These are phyloP conservation scores for Psittacus erithacus DNA, from an alignment of 2,113 vertebrate species.

Conservation along the genomic window DNA sequence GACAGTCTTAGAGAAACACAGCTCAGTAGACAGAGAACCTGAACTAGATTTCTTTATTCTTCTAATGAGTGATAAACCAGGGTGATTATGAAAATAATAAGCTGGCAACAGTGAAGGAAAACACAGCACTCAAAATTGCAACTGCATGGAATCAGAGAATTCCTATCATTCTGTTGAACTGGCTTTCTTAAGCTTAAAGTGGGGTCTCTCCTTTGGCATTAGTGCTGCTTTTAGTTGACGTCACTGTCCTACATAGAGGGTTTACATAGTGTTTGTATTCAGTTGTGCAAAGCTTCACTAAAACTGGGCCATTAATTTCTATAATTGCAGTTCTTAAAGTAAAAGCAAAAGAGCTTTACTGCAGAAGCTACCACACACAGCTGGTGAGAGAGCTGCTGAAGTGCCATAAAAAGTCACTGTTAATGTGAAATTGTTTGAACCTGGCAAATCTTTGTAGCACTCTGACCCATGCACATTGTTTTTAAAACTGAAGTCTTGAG, in stretches of 20 bases:
- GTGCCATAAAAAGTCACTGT: not conserved
- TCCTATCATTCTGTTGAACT: not conserved
- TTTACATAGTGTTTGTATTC: not conserved
- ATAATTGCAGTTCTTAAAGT: not conserved
- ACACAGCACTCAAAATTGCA: not conserved
- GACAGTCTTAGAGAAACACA: constrained; percentile 36
- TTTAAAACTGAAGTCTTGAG: not conserved
- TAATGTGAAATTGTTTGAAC: constrained; percentile 1
- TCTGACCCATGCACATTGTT: not conserved
- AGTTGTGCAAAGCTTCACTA: constrained; percentile 7
- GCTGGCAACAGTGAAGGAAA: not conserved
- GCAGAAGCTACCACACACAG: not conserved
- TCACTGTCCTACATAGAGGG: not conserved
- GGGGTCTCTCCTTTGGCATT: not conserved
- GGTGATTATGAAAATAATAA: constrained; percentile 21
- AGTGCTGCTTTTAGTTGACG: not conserved
- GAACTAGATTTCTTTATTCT: constrained; percentile 9
- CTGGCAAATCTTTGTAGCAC: not conserved
- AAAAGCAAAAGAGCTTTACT: not conserved
- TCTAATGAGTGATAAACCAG: not conserved
- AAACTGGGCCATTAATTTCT: constrained; percentile 21
- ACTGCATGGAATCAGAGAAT: not conserved
- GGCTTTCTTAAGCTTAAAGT: not conserved
- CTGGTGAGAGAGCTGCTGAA: not conserved
- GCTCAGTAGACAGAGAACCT: not conserved